A percentile compares a stretch with the other conserved stretches of the same genome.
Conservation (phyloP, 23 tunicate species). For the Aplidium turbinatum region DNA sequence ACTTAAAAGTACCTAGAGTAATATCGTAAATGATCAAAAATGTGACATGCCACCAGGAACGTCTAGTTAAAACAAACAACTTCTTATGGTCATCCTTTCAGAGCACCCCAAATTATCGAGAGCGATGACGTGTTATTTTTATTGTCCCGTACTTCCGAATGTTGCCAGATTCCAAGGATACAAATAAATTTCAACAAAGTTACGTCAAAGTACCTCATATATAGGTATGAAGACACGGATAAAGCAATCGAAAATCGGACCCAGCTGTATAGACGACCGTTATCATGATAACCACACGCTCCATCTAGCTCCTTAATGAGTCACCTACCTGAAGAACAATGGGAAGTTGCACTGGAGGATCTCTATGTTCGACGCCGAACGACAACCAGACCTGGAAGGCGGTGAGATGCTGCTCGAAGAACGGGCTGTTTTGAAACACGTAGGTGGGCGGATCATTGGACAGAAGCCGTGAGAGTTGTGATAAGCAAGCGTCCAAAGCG, state of each 20-base stretch:
- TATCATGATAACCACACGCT: too few relatives aligned
- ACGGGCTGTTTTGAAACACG: conserved; percentile 78
- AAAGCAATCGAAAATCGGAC: too few relatives aligned
- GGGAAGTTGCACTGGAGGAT: conserved; percentile 91
- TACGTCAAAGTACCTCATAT: too few relatives aligned
- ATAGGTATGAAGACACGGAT: too few relatives aligned
- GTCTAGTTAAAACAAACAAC: background rate
- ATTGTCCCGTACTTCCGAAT: too few relatives aligned
- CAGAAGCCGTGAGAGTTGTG: conserved; percentile 77
- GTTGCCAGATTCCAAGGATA: too few relatives aligned
- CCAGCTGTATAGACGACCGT: too few relatives aligned
- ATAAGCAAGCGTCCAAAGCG: conserved; percentile 79
- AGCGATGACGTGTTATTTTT: too few relatives aligned
- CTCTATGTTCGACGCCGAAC: conserved; percentile 65
- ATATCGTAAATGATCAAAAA: background rate
- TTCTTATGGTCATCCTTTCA: background rate
- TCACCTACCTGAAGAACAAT: conserved; percentile 85
- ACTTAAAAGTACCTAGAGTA: conserved; percentile 76
- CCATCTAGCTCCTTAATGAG: too few relatives aligned
- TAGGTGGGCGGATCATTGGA: conserved; percentile 49
- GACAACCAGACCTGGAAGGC: conserved; percentile 91
- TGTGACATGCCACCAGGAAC: background rate
- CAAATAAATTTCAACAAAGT: too few relatives aligned
- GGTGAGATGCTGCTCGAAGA: conserved; percentile 87
- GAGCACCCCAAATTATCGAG: too few relatives aligned